A percentile compares a stretch with the other conserved stretches of the same genome.
Conservation (phyloP, 2,888 invertebrate genomes). For the Sminthurides aquaticus region DNA sequence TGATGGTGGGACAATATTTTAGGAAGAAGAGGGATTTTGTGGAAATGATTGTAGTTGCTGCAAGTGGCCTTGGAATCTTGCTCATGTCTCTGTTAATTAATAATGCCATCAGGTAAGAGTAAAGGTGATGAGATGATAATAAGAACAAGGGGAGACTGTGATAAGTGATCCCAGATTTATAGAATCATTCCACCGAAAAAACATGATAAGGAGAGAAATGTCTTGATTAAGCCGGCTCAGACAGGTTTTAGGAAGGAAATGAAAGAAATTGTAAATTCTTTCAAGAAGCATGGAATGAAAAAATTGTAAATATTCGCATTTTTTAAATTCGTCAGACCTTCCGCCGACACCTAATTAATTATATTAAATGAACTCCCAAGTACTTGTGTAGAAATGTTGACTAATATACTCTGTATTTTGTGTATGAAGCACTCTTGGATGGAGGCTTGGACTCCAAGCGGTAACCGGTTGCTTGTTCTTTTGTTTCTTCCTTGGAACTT, state of each 20-base stretch:
- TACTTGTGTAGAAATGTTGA: constrained; percentile 3
- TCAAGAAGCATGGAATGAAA: too few relatives aligned
- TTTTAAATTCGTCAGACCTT: not conserved
- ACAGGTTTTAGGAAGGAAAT: too few relatives aligned
- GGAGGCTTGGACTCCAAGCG: constrained; percentile 75
- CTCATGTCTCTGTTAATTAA: constrained; percentile 33
- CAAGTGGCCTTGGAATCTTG: constrained; percentile 66
- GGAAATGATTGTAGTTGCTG: constrained; percentile 79
- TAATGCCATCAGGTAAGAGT: constrained; percentile 27
- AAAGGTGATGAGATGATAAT: not conserved
- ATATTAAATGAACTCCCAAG: constrained; percentile 9
- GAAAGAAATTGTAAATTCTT: too few relatives aligned
- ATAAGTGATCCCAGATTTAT: too few relatives aligned
- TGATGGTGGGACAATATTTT: constrained; percentile 88
- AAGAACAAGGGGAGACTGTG: too few relatives aligned
- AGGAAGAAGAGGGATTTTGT: constrained; percentile 74
- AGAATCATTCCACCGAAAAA: too few relatives aligned
- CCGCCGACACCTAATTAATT: constrained; percentile 1
- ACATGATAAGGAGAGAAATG: too few relatives aligned
- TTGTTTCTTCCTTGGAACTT: constrained; percentile 75
- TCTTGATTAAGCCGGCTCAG: too few relatives aligned
- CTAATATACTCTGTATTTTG: not conserved
- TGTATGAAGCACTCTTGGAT: constrained; percentile 56
- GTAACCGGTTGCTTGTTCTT: constrained; percentile 75
- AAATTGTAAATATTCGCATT: too few relatives aligned